These are phyloP conservation scores for Coecobrya sp. DNA, from an alignment of 2,888 invertebrate species.

Conservation along the genomic window DNA sequence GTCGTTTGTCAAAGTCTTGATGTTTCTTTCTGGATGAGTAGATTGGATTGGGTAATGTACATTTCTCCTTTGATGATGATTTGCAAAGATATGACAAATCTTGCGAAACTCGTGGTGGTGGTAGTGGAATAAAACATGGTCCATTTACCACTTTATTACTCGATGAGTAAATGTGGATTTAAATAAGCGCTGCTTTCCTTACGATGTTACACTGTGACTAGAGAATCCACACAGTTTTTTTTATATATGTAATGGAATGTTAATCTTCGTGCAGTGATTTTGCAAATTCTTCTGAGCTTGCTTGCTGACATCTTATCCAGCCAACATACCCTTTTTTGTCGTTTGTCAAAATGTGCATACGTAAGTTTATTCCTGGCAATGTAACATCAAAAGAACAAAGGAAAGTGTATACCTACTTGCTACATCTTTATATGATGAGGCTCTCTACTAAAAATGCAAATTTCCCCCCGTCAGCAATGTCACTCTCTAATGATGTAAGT, in stretches of 20 bases:
- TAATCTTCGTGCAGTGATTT: background rate
- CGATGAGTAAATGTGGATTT: background rate
- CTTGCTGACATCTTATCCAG: background rate
- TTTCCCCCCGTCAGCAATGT: background rate
- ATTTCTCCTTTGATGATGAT: slow-evolving; percentile 2
- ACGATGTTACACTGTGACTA: no score
- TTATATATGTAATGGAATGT: background rate
- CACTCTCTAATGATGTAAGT: background rate
- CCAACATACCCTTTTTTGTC: background rate
- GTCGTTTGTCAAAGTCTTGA: background rate
- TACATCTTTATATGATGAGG: background rate
- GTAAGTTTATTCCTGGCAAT: background rate
- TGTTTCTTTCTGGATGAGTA: background rate
- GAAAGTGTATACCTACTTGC: slow-evolving; percentile 14
- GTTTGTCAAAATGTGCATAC: background rate
- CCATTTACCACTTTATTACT: slow-evolving; percentile 5
- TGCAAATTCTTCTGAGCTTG: background rate
- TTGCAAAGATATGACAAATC: slow-evolving; percentile 39
- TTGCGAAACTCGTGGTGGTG: background rate
- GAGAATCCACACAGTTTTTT: no score
- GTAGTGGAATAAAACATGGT: background rate
- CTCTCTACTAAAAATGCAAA: background rate
- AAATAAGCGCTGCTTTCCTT: background rate
- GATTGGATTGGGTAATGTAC: background rate
- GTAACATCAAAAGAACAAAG: background rate